Percentiles rank a stretch among this genome's conserved stretches.
Conservation (phyloP, 2,888 invertebrate genomes). For the Adineta ricciae region DNA sequence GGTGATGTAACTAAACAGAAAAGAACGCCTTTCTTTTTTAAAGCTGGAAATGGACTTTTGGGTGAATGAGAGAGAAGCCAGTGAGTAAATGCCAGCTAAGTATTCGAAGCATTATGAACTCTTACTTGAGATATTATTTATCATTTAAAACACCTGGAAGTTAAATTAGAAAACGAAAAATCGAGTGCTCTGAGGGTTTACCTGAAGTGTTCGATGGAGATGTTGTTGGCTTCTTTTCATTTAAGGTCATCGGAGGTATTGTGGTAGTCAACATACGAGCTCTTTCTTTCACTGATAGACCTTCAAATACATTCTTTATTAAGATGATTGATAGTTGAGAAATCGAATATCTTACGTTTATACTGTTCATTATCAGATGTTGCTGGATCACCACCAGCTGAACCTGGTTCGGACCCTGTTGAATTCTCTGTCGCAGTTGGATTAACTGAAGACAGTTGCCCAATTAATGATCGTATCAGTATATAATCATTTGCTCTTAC, state of each 20-base stretch:
- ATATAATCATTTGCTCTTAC: not conserved
- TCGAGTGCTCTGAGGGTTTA: not conserved
- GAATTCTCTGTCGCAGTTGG: not conserved
- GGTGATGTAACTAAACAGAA: not conserved
- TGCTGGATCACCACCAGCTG: not conserved
- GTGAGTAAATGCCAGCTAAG: not conserved
- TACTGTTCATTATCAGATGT: not conserved
- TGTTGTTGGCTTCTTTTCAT: not conserved
- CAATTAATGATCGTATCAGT: no score
- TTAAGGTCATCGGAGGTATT: not conserved
- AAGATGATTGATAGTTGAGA: no score
- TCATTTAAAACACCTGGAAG: not conserved
- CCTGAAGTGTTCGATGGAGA: not conserved
- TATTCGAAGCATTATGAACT: not conserved
- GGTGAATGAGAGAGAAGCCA: no score
- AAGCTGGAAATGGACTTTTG: no score
- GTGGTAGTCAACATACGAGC: not conserved
- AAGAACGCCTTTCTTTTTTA: not conserved
- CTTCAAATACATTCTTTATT: not conserved
- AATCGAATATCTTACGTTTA: not conserved
- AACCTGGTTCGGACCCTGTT: not conserved
- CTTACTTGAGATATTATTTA: not conserved
- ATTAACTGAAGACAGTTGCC: not conserved
- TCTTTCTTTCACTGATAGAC: constrained; percentile 16
- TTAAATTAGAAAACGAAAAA: not conserved